A percentile compares a stretch with the other conserved stretches of the same genome.
Conservation (phyloP, 2,888 invertebrate genomes). For the Nemotelus pantherinus region DNA sequence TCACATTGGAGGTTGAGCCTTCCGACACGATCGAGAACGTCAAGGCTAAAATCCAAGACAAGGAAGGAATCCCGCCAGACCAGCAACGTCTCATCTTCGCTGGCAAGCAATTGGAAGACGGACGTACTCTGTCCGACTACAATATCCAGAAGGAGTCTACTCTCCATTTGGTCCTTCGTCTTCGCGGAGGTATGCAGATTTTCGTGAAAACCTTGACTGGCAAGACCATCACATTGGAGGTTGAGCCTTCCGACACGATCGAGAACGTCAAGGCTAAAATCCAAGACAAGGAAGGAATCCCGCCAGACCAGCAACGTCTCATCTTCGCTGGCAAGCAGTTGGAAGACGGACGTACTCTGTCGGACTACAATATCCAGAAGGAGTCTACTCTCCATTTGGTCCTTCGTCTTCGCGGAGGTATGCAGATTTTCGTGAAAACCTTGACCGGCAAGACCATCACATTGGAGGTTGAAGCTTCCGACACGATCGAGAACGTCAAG, state of each 20-base stretch:
- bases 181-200: slow-evolving; percentile 46
- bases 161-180: slow-evolving; percentile 45
- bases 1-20: slow-evolving; percentile 46
- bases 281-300: slow-evolving; percentile 42
- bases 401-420: slow-evolving; percentile 42
- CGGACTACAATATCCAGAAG: slow-evolving; percentile 45
- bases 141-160: slow-evolving; percentile 47
- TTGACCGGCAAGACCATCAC: slow-evolving; percentile 44
- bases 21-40: slow-evolving; percentile 47
- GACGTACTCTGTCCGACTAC: slow-evolving; percentile 46
- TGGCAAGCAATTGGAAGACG: slow-evolving; percentile 47
- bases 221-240: slow-evolving; percentile 46
- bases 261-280: slow-evolving; percentile 43
- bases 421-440: slow-evolving; percentile 45
- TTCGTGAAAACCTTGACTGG: slow-evolving; percentile 46
- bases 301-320: slow-evolving; percentile 42
- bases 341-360: slow-evolving; percentile 43
- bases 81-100: slow-evolving; percentile 46
- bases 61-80: slow-evolving; percentile 47
- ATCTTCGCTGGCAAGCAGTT: slow-evolving; percentile 43
- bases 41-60: slow-evolving; percentile 46
- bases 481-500: slow-evolving; percentile 44
- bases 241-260: slow-evolving; percentile 45
- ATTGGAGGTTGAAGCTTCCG: slow-evolving; percentile 41
- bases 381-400: slow-evolving; percentile 44